phyloP scores from a whole-genome alignment of 1,140 invertebrate species.

The Camponotus vicinus region DNA sequence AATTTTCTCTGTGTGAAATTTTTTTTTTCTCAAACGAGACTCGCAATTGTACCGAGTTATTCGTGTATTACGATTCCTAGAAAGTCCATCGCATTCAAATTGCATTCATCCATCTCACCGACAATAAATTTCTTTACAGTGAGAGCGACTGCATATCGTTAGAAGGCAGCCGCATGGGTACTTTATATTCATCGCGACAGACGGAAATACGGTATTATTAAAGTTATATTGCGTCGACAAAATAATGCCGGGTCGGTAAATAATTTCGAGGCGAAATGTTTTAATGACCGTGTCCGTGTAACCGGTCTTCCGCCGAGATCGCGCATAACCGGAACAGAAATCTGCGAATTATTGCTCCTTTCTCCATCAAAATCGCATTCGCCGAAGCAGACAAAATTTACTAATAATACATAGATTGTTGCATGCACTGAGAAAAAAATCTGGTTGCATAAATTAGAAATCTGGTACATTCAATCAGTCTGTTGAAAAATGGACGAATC shows the following conservation, averaged over 20 bases:
- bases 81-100: slow-evolving; percentile 49
- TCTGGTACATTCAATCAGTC: no score
- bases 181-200: slow-evolving; percentile 39
- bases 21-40: not conserved
- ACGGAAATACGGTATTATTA: slow-evolving; percentile 59
- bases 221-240: slow-evolving; percentile 20
- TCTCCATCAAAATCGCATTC: not conserved
- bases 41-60: not conserved
- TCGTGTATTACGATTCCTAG: slow-evolving; percentile 5
- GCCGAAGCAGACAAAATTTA: not conserved
- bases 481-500: no score
- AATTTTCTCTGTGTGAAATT: not conserved
- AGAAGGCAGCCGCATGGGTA: not conserved
- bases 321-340: not conserved
- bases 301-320: slow-evolving; percentile 59
- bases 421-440: not conserved
- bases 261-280: slow-evolving; percentile 57
- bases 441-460: no score
- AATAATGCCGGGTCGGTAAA: slow-evolving; percentile 65
- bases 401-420: not conserved
- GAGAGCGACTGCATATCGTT: slow-evolving; percentile 7
- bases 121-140: slow-evolving; percentile 43
- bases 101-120: slow-evolving; percentile 43
- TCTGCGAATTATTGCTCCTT: not conserved
- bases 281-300: slow-evolving; percentile 62